A percentile compares a stretch with the other conserved stretches of the same genome.
phyloP scores from a whole-genome alignment of 2,113 vertebrate genomes.

The Oophaga pumilio region DNA sequence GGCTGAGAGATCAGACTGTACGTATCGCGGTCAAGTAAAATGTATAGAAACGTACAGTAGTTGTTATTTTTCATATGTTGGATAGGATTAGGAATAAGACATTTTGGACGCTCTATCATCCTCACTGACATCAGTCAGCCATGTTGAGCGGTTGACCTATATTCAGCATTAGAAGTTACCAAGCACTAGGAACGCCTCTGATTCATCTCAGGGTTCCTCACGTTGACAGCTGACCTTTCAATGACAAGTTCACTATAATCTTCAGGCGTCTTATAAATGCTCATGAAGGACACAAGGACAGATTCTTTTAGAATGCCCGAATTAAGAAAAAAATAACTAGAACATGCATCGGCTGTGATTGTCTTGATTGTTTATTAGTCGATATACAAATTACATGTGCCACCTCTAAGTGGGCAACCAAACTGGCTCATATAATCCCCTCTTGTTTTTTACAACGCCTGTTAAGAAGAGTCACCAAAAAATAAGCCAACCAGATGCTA shows the following conservation, averaged over 20 bases:
- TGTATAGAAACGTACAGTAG: not conserved
- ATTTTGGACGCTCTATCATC: not conserved
- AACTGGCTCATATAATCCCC: too few relatives aligned
- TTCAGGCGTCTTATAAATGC: not conserved
- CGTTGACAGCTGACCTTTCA: not conserved
- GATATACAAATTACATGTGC: too few relatives aligned
- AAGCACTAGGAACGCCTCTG: not conserved
- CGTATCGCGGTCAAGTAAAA: constrained; percentile 64
- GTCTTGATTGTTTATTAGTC: too few relatives aligned
- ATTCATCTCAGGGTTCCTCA: not conserved
- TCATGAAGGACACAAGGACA: not conserved
- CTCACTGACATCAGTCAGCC: not conserved
- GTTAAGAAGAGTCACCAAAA: too few relatives aligned
- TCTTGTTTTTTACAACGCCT: too few relatives aligned
- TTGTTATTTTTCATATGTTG: not conserved
- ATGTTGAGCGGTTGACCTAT: not conserved
- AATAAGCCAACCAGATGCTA: too few relatives aligned
- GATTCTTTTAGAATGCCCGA: too few relatives aligned
- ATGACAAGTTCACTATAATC: too few relatives aligned
- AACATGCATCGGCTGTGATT: too few relatives aligned
- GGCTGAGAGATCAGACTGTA: constrained; percentile 90
- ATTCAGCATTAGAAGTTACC: too few relatives aligned
- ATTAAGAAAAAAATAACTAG: too few relatives aligned
- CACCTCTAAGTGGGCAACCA: too few relatives aligned
- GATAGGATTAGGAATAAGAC: not conserved